Base-by-base conservation (phyloP, 2,797 vertebrate species). In the Epinephelus coioides region DNA sequence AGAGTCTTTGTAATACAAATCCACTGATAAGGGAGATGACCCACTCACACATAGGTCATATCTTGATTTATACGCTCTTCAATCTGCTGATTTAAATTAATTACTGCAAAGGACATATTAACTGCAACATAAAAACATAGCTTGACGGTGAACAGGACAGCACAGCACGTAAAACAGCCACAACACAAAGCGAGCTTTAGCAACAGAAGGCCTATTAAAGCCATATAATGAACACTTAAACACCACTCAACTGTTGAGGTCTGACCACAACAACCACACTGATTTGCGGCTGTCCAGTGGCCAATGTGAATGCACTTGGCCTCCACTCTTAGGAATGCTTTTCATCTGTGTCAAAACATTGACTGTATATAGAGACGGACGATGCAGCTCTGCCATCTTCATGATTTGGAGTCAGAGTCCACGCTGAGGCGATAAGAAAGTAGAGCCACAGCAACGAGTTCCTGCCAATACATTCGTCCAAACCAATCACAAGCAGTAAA, bases 11-110 rank as follows among this genome's bases (percentile, higher is more conserved):
- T 67, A 69, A 68, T 21, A 43, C 44, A 79, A 53, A 30, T 50
- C n/a, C 18, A 51, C 15, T 67, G 57, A 79, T 72, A 47, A 43
- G n/a, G 30, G 17, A 77, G n/a, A 69, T 51, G 5, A 73, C 66
- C 30, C 46, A 76, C 63, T 47, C 70, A 0, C 6, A 17, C n/a
- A 15, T 1, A 57, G 46, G 50, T 67, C 56, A 38, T 49, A 14
- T 61, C 23, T 25, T 77, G 67, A 81, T 77, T 79, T 56, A 73
- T 70, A 69, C 54, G 50, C 19, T 61, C 7, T 34, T 70, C 21
- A 5, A 47, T 19, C 15, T n/a, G 7, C 21, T 69, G 6, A 73
- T 71, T 47, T 66, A 54, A 75, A 73, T 69, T 7, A 60, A 71
- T 69, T 14, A 12, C 50, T 59, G 44, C 6, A 3, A 44, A 40